Percentiles rank a stretch among this genome's conserved stretches.
Conservation (phyloP, 2,113 vertebrate genomes). For the Cyprinodon tularosa region DNA sequence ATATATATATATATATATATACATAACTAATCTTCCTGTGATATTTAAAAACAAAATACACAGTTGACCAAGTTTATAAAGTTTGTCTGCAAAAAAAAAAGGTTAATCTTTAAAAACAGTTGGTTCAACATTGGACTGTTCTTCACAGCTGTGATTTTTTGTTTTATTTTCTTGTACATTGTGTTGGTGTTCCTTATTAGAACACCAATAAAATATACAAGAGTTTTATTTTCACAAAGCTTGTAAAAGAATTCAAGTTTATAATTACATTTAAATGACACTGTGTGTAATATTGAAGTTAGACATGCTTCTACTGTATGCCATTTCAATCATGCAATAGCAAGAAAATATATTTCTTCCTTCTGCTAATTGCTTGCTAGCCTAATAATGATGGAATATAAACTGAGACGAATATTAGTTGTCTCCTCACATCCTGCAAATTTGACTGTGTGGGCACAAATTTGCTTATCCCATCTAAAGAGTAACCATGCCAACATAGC, state of each 20-base stretch:
- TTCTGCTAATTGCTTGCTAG: constrained; percentile 16
- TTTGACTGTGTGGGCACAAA: constrained; percentile 65
- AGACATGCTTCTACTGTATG: neutral
- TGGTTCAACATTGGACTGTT: too few species aligned
- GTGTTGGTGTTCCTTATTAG: neutral
- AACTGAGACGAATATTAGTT: constrained; percentile 55
- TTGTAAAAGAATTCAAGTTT: neutral
- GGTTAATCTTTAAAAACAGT: too few species aligned
- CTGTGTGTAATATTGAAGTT: too few species aligned
- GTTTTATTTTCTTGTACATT: neutral
- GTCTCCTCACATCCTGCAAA: constrained; percentile 59
- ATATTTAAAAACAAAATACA: too few species aligned
- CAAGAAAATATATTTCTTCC: neutral
- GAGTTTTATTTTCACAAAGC: neutral
- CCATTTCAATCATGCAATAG: neutral
- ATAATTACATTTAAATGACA: neutral
- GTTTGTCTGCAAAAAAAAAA: too few species aligned
- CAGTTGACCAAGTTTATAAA: too few species aligned
- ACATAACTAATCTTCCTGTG: too few species aligned
- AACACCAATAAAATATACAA: neutral
- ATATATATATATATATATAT: too few species aligned
- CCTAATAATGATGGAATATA: constrained; percentile 34
- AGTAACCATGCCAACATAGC: constrained; percentile 70
- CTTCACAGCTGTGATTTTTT: too few species aligned
- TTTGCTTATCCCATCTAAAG: constrained; percentile 73